These are phyloP conservation scores for Liasis olivaceus DNA, from an alignment of 2,797 vertebrate genomes.

Conservation along the genomic window DNA sequence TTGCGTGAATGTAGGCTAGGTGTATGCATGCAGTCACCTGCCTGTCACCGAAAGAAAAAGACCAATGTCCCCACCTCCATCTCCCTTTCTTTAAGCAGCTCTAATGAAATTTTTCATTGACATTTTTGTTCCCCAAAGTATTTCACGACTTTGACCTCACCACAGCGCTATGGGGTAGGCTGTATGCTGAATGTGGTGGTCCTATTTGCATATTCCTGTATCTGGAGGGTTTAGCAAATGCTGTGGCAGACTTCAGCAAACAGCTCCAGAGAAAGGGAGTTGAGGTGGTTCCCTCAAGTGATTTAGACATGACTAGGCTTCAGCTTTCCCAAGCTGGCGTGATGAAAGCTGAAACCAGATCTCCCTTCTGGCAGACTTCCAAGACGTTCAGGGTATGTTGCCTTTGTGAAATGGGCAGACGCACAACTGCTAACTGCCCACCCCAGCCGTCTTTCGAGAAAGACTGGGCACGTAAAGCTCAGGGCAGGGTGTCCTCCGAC, in stretches of 20 bases:
- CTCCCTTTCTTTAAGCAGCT: not conserved
- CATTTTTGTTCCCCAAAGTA: not conserved
- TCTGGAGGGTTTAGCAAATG: not conserved
- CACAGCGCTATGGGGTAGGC: not conserved
- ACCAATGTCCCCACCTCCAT: not conserved
- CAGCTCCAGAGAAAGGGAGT: not conserved
- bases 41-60: not conserved
- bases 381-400: not conserved
- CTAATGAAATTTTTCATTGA: not conserved
- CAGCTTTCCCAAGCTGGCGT: not conserved
- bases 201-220: not conserved
- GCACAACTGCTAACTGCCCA: not conserved
- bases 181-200: not conserved
- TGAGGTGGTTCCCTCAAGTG: not conserved
- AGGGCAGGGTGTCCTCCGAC: not conserved
- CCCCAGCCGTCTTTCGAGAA: not conserved
- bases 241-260: not conserved
- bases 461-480: not conserved
- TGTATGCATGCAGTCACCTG: not conserved
- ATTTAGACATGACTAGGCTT: not conserved
- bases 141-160: not conserved
- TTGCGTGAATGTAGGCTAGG: not conserved
- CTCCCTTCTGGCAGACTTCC: not conserved
- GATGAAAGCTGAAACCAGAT: not conserved
- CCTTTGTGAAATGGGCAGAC: not conserved